phyloP scores from a whole-genome alignment of 2,888 invertebrate genomes.

The Meganola albula region DNA sequence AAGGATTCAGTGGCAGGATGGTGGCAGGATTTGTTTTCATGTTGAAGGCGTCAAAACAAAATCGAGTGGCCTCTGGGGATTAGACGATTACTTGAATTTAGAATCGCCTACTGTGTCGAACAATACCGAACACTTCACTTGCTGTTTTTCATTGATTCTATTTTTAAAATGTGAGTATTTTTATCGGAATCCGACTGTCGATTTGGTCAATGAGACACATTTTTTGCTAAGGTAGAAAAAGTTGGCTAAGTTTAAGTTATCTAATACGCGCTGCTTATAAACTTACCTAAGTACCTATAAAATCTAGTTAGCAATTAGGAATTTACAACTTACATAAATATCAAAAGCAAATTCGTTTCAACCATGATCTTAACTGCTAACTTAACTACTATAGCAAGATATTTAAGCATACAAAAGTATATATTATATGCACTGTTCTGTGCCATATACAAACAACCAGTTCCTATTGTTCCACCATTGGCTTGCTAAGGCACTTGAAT shows the following conservation, averaged over 20 bases:
- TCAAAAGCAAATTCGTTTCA: conserved; percentile 23
- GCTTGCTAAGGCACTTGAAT: conserved; percentile 40
- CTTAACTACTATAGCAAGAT: too few relatives aligned
- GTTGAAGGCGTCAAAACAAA: conserved; percentile 71
- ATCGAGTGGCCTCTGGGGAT: conserved; percentile 72
- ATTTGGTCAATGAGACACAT: conserved; percentile 22
- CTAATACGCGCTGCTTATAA: too few relatives aligned
- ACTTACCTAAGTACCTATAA: too few relatives aligned
- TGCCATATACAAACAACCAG: conserved; percentile 34
- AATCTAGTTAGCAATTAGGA: too few relatives aligned
- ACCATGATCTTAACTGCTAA: conserved; percentile 25
- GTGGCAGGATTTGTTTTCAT: too few relatives aligned
- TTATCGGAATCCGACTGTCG: conserved; percentile 27
- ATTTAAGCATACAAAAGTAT: conserved; percentile 27
- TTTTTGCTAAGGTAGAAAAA: conserved; percentile 22
- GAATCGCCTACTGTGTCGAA: conserved; percentile 45
- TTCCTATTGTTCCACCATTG: conserved; percentile 38
- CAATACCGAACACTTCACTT: conserved; percentile 33
- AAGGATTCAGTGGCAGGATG: conserved; percentile 42
- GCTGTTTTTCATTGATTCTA: conserved; percentile 26
- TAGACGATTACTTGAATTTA: conserved; percentile 35
- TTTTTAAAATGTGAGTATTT: conserved; percentile 24
- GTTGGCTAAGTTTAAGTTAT: conserved; percentile 19
- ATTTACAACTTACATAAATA: neutral
- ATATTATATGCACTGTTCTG: conserved; percentile 26